These are phyloP conservation scores for Corella eumyota DNA, from an alignment of 23 tunicate genomes.

Conservation along the genomic window DNA sequence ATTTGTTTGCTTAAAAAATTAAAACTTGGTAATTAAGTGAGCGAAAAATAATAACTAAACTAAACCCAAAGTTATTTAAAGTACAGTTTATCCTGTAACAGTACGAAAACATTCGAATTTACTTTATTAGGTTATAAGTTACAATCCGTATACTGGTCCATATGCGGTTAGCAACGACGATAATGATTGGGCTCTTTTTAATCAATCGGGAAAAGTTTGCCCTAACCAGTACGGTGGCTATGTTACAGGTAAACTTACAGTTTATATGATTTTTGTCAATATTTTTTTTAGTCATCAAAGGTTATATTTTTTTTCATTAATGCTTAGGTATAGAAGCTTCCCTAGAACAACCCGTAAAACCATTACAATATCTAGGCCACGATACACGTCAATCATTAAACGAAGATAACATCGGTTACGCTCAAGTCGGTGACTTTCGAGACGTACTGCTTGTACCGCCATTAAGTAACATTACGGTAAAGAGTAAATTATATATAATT, in stretches of 20 bases:
- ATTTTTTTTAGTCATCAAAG: background rate
- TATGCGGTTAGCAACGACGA: constrained; percentile 24
- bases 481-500: background rate
- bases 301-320: no score
- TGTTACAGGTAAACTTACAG: background rate
- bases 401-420: constrained; percentile 29
- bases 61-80: no score
- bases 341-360: constrained; percentile 13
- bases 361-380: constrained; percentile 24
- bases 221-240: constrained; percentile 16
- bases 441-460: constrained; percentile 36
- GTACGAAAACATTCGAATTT: no score
- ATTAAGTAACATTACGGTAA: constrained; percentile 23
- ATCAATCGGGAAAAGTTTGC: constrained; percentile 14
- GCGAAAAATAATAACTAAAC: no score
- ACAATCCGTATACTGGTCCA: constrained; percentile 48
- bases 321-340: constrained; percentile 3
- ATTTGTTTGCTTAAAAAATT: background rate
- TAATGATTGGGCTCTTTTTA: constrained; percentile 20
- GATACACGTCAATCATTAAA: constrained; percentile 1
- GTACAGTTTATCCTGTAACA: no score
- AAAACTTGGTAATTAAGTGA: no score
- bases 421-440: constrained; percentile 28
- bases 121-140: constrained; percentile 34
- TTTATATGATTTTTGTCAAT: background rate